Evolutionary conservation across 2,888 invertebrate species (phyloP).

Genomic region (Syritta pipiens): DNA sequence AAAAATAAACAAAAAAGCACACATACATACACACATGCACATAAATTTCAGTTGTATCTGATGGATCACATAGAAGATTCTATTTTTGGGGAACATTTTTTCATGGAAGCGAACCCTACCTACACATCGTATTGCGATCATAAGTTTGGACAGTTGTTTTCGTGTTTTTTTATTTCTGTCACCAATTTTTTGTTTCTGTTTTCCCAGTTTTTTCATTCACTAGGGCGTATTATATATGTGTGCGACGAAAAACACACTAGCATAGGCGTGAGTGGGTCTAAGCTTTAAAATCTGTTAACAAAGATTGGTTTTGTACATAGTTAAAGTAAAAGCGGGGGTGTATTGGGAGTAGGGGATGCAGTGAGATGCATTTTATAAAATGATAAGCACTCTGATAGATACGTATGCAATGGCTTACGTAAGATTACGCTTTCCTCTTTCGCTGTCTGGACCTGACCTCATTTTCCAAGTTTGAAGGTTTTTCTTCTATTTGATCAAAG

Average conservation of each 20-base stretch:
- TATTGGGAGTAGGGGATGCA: too few relatives aligned
- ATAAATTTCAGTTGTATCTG: background rate
- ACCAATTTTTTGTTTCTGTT: too few relatives aligned
- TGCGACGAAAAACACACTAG: background rate
- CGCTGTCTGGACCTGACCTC: conserved; percentile 15
- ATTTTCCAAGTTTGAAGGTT: conserved; percentile 18
- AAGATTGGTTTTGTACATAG: too few relatives aligned
- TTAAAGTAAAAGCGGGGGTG: too few relatives aligned
- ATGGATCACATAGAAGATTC: background rate
- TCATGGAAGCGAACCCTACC: background rate
- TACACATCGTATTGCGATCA: background rate
- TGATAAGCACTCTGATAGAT: too few relatives aligned
- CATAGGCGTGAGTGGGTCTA: background rate
- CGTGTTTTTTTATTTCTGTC: background rate
- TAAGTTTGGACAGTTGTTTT: conserved; percentile 11
- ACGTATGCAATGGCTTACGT: too few relatives aligned
- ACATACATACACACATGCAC: background rate
- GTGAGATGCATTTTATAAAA: too few relatives aligned
- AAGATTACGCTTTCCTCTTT: conserved; percentile 8
- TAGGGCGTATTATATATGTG: too few relatives aligned
- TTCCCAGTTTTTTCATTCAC: background rate
- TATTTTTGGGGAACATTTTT: conserved; percentile 11
- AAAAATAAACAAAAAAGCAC: background rate
- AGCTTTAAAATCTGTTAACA: too few relatives aligned
- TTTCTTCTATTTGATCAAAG: background rate